A percentile compares a stretch with the other conserved stretches of the same genome.
phyloP scores from a whole-genome alignment of 2,113 vertebrate genomes.

The Cephalopterus ornatus region DNA sequence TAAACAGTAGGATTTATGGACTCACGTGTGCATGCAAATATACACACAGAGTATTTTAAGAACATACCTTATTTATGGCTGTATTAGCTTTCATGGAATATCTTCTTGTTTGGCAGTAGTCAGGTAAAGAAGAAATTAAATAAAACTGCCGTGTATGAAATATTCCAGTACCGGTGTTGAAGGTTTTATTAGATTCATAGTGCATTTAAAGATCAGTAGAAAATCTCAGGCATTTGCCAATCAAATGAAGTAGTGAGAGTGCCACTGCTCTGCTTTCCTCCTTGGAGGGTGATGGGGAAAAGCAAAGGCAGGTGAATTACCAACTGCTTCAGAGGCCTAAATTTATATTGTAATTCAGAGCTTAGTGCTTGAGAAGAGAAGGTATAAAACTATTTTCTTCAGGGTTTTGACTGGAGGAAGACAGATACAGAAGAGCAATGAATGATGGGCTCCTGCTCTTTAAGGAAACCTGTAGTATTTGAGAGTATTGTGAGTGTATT shows the following conservation, averaged over 20 bases:
- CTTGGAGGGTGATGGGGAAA: background rate
- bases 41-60: background rate
- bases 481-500: background rate
- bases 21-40: background rate
- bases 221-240: slow-evolving; percentile 32
- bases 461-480: background rate
- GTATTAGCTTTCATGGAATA: background rate
- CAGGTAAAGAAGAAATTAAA: background rate
- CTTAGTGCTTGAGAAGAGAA: background rate
- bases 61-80: background rate
- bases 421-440: background rate
- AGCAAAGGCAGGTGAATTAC: background rate
- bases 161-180: background rate
- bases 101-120: background rate
- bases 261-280: background rate
- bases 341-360: background rate
- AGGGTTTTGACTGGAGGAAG: background rate
- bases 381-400: background rate
- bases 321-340: background rate
- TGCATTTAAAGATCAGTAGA: slow-evolving; percentile 52
- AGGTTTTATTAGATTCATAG: slow-evolving; percentile 42
- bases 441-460: background rate
- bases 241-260: slow-evolving; percentile 21
- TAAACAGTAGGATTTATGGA: background rate
- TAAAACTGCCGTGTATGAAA: background rate